phyloP scores from a whole-genome alignment of 2,797 vertebrate genomes.

The Varecia variegata region DNA sequence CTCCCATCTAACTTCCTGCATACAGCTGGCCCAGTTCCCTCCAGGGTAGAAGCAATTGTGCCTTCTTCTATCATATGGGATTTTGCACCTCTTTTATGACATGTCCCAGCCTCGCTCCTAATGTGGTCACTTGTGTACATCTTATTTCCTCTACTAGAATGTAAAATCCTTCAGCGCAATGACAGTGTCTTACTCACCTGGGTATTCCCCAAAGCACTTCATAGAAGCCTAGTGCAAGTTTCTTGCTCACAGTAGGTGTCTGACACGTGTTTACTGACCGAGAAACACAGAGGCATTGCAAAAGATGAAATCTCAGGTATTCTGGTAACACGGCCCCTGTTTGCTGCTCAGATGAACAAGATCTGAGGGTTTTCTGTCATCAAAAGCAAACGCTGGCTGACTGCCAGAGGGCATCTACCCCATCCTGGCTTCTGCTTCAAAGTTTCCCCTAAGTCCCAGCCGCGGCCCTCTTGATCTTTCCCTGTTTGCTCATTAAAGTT shows the following conservation, averaged over 20 bases:
- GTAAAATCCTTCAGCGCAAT: neutral
- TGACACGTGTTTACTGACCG: neutral
- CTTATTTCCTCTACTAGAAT: neutral
- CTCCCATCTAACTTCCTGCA: neutral
- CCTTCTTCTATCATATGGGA: neutral
- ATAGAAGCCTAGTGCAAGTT: neutral
- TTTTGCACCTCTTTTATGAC: neutral
- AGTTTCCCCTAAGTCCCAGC: constrained; percentile 74
- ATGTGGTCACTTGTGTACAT: neutral
- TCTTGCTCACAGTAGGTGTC: neutral
- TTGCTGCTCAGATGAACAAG: constrained; percentile 60
- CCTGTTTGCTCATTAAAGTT: constrained; percentile 83
- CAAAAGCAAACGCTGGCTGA: constrained; percentile 64
- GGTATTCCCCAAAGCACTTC: neutral
- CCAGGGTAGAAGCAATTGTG: neutral
- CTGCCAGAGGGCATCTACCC: constrained; percentile 73
- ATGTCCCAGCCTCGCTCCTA: neutral
- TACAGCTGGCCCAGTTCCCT: neutral
- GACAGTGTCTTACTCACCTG: neutral
- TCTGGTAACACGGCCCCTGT: constrained; percentile 18
- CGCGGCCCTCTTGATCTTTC: constrained; percentile 77
- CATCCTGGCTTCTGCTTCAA: constrained; percentile 85
- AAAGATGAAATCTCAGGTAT: constrained; percentile 41
- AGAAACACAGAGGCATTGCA: constrained; percentile 43
- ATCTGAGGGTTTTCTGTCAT: constrained; percentile 64